These are phyloP conservation scores for Apodemus agrarius DNA, from an alignment of 2,797 vertebrate genomes.

Conservation along the genomic window DNA sequence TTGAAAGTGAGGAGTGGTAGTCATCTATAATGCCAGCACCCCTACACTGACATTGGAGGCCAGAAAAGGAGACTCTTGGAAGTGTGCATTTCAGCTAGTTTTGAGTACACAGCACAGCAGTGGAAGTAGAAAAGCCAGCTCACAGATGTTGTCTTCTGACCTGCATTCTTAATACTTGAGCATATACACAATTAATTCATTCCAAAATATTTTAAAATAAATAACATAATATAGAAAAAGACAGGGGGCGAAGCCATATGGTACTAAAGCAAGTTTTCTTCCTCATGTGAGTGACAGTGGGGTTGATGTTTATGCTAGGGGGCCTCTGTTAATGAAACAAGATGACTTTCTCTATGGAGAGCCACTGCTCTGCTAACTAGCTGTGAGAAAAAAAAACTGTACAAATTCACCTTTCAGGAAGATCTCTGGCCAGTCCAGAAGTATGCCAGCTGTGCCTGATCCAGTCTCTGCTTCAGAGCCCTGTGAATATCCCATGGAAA, in stretches of 20 bases:
- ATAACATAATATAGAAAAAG: not conserved
- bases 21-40: not conserved
- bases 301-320: constrained; percentile 79
- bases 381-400: constrained; percentile 87
- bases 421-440: constrained; percentile 84
- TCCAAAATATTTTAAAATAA: not conserved
- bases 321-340: constrained; percentile 93
- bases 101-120: not conserved
- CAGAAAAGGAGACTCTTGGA: not conserved
- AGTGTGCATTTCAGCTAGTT: too few relatives aligned
- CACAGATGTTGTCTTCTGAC: not conserved
- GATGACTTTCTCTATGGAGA: constrained; percentile 95
- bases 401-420: constrained; percentile 69
- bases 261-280: not conserved
- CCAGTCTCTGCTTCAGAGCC: constrained; percentile 61
- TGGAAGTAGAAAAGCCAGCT: not conserved
- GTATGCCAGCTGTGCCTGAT: constrained; percentile 57
- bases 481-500: constrained; percentile 75
- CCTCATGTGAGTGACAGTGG: constrained; percentile 69
- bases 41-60: not conserved
- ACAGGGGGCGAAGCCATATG: not conserved
- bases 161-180: not conserved
- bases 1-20: not conserved
- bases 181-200: not conserved
- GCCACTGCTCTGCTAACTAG: constrained; percentile 88